Evolutionary conservation across 2,888 invertebrate species (phyloP), one percentile per base, ranked within the genome.

Genomic region (Meiosimyza platycephala): DNA sequence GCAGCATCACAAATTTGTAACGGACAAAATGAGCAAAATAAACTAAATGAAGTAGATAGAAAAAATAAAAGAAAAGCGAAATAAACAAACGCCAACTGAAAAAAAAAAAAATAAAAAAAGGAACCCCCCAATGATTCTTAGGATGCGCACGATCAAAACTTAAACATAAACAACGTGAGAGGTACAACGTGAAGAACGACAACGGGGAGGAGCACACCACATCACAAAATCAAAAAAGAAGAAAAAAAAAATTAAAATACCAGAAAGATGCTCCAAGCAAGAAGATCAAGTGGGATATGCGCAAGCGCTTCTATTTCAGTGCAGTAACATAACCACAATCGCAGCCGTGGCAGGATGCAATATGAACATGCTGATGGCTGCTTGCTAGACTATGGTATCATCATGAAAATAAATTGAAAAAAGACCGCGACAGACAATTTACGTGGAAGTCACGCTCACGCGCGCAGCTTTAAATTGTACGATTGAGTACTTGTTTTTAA

Each of bases 21-120:
- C 74, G 74, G 74, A 74, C 67, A 74, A 74, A 74, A 74, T 50
- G 71, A 74, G 64, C 55, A 63, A n/a, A 69, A 63, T 28, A 64
- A 47, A 67, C 33, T 11, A 60, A 60, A 40, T 52, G 40, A 63
- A 47, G 63, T 57, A 33, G 33, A 40, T 18, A 50, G 50, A 62
- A 69, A 69, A 51, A 51, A 40, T 28, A 60, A 40, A 18, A 16
- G 33, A 52, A 51, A 40, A 40, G 40, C 57, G 11, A 28, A 33
- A 59, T 62, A 69, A 69, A 69, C 69, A 69, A 69, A 69, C 69
- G 50, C 51, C 60, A 69, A 50, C 48, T 57, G 55, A 57, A 57
- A 67, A 57, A 55, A 28, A 18, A 57, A 57, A 55, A 40, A 66
- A 66, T 40, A 55, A 67, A 33, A 55, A 33, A 60, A 40, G 9